Evolutionary conservation across 2,797 vertebrate genomes (phyloP), one percentile per base, ranked within the genome.

Genomic region (Parauchenoglanis ngamensis): DNA sequence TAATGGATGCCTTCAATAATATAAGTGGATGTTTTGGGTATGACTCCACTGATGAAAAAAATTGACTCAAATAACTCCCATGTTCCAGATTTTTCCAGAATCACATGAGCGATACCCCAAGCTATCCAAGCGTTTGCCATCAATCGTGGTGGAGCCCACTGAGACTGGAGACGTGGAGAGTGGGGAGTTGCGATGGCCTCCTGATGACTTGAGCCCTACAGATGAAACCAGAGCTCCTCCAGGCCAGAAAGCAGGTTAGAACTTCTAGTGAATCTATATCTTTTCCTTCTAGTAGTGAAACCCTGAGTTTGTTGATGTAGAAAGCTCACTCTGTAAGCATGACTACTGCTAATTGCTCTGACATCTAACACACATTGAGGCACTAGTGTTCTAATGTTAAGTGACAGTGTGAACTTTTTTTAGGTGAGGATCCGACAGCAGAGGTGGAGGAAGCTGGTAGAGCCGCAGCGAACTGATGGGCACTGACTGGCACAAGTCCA

Each of bases 101-200:
- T 92, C 94, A 4, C 95, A 94, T 13, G 96, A 96, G 90, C 94
- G 96, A 86, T 94, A 94, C 83, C 96, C 96, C 2, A 96, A 96
- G 92, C 92, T 96, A 90, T 94, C 95, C 84, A 96, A 96, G 87
- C 93, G 96, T 12, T 90, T 96, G 89, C 95, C 96, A 0, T 96
- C 96, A 0, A 96, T 96, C 0, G 95, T 96, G 87, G 95, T 96
- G 87, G 96, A 96, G 88, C 95, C 96, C 0, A 95, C 94, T 0
- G 95, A 96, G 91, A 94, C 94, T 0, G 96, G 95, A 1, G 95
- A 96, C 23, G 96, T 96, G 76, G 96, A 96, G 91, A 96, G 96
- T 0, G 96, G 96, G 25, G 96, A 96, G 93, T 93, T 96, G 67
- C 94, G 96, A 84, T 96, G 96, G 96, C 96, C 96, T 57, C 96